These are phyloP conservation scores for Cariama cristata DNA, from an alignment of 2,113 vertebrate genomes.

Conservation along the genomic window DNA sequence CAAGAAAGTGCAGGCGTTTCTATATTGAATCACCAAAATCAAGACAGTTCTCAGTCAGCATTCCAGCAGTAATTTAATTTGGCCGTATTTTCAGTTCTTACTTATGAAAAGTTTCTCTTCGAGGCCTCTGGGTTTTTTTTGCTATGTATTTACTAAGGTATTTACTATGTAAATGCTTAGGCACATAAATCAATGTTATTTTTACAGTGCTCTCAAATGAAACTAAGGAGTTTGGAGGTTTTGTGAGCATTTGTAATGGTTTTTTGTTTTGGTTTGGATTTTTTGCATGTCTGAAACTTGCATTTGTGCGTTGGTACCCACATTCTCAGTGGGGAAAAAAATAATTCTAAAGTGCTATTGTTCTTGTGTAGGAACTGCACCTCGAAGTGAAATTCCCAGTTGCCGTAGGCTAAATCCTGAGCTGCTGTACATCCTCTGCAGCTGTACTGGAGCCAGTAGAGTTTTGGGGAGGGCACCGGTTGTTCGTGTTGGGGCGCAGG, in stretches of 20 bases:
- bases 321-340: background rate
- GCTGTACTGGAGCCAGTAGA: background rate
- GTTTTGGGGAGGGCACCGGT: background rate
- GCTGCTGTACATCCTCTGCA: background rate
- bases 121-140: background rate
- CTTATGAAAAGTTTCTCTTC: background rate
- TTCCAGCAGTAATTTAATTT: background rate
- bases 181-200: background rate
- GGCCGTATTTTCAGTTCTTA: background rate
- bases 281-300: background rate
- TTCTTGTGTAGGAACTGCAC: background rate
- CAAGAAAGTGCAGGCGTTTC: background rate
- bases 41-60: background rate
- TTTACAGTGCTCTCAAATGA: background rate
- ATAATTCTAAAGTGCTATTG: background rate
- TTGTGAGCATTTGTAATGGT: background rate
- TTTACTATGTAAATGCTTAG: constrained; percentile 34
- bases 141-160: background rate
- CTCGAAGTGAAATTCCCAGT: background rate
- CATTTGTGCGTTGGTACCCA: background rate
- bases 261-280: background rate
- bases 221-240: background rate
- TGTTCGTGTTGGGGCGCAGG: background rate
- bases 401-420: background rate
- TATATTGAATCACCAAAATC: background rate